These are phyloP conservation scores for Ormyrus pomaceus DNA, from an alignment of 2,888 invertebrate genomes.

Conservation along the genomic window DNA sequence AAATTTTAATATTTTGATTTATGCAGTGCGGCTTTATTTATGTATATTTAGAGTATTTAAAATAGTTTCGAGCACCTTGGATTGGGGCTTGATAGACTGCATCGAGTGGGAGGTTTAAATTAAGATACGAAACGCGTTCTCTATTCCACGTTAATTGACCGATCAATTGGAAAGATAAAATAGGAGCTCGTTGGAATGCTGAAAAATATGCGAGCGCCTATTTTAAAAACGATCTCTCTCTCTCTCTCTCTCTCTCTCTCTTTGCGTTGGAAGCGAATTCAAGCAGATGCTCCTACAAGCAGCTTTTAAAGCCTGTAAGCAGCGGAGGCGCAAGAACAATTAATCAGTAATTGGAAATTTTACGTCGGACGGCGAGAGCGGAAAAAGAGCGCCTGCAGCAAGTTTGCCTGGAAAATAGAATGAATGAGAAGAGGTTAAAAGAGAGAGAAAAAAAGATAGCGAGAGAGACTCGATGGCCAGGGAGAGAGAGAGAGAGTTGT, in stretches of 20 bases:
- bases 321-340: slow-evolving; percentile 25
- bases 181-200: background rate
- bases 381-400: background rate
- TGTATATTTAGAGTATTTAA: too few relatives aligned
- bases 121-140: background rate
- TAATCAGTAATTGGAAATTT: slow-evolving; percentile 27
- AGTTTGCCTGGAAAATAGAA: slow-evolving; percentile 6
- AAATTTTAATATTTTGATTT: too few relatives aligned
- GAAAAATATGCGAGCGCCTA: too few relatives aligned
- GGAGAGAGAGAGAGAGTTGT: background rate
- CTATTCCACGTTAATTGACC: too few relatives aligned
- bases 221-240: too few relatives aligned
- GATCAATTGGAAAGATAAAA: background rate
- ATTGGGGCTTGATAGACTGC: too few relatives aligned
- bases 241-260: too few relatives aligned
- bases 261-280: background rate
- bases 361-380: background rate
- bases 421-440: background rate
- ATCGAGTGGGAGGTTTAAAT: background rate
- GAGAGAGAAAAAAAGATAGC: background rate
- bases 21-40: too few relatives aligned
- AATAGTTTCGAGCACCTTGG: too few relatives aligned
- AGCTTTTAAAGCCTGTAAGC: background rate
- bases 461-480: background rate
- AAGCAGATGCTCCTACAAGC: background rate